Evolutionary conservation across 2,888 invertebrate species (phyloP), one percentile per base, ranked within the genome.

Genomic region (Deilephila porcellus): DNA sequence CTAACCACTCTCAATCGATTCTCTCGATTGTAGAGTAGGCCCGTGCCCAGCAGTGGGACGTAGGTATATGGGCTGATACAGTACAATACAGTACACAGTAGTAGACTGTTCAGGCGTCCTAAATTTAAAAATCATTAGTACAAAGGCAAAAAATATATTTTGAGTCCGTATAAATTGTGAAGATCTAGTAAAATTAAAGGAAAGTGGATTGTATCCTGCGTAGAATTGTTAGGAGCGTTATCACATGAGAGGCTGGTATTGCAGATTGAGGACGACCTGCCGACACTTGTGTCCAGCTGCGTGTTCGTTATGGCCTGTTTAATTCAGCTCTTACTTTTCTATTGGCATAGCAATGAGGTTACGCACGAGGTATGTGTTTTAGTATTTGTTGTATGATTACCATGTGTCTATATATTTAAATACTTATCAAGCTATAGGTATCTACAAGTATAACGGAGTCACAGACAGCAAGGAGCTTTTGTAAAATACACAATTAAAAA

Each of bases 281-380:
- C 82, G 0, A 82, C 85, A 0, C 75, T 90, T 0, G 56, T 90
- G 3, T 85, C 89, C 0, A 85, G 85, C 71, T 84, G 86, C 60
- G 0, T 86, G 14, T 92, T 82, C 71, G 77, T 90, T 8, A 1
- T 81, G 0, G 91, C 88, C 1, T 88, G 88, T 71, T 75, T 92
- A 71, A 83, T 88, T 53, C 90, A 92, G 74, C 83, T 92, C 8
- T 76, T 91, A 8, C 79, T 91, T 0, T 91, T 90, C 76, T 92
- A 91, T 76, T 92, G 92, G 92, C 87, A 87, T 76, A 86, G 88
- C 74, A 91, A 90, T 72, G 88, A 91, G 80, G 90, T 92, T 17
- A 89, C 87, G 14, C 76, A 84, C 71, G 85, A 89, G 86, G 92
- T 91, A 77, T 52, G 67, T 67, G 17, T 52, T 67, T 52, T 52